Percentiles rank a stretch among this genome's conserved stretches.
phyloP scores from a whole-genome alignment of 2,113 vertebrate genomes.

The Mustela nigripes region DNA sequence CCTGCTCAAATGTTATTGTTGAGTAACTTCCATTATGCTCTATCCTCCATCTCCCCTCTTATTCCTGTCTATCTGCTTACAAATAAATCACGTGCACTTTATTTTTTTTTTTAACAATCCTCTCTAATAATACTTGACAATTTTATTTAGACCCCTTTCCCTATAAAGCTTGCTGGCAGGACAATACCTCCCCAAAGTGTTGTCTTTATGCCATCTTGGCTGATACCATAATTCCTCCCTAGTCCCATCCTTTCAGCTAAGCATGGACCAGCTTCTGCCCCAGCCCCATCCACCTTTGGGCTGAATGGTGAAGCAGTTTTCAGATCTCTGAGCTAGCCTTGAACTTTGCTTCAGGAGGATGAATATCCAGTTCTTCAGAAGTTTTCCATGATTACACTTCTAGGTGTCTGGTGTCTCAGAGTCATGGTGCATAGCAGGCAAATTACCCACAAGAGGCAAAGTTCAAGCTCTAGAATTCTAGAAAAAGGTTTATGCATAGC shows the following conservation, averaged over 20 bases:
- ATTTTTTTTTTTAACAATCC: not conserved
- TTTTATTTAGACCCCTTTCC: not conserved
- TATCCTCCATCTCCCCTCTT: not conserved
- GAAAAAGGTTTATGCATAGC: not conserved
- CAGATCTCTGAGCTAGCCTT: not conserved
- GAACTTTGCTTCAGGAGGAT: not conserved
- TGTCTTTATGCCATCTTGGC: not conserved
- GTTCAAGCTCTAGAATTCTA: slow-evolving; percentile 24
- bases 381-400: not conserved
- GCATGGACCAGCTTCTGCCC: not conserved
- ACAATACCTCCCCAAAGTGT: not conserved
- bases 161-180: not conserved
- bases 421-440: not conserved
- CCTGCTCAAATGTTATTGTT: not conserved
- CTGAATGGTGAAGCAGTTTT: not conserved
- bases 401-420: not conserved
- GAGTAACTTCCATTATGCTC: not conserved
- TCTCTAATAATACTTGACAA: not conserved
- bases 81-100: not conserved
- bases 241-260: not conserved
- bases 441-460: slow-evolving; percentile 16
- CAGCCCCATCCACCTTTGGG: not conserved
- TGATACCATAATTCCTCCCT: not conserved
- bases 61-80: not conserved
- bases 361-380: not conserved